Conservation (phyloP, 2,888 invertebrate species). For the Netelia melanura region DNA sequence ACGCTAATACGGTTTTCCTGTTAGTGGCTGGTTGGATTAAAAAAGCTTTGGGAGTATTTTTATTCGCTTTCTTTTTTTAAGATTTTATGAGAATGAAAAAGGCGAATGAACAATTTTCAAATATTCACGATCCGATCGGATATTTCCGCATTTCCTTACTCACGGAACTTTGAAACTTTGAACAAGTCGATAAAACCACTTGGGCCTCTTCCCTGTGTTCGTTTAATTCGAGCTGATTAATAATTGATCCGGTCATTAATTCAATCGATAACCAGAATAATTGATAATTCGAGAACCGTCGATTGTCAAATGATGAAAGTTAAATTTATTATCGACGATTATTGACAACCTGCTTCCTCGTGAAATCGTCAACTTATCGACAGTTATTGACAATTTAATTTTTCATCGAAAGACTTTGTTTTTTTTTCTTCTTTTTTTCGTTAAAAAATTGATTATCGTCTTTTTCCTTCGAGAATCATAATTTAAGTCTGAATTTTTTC, state of each 20-base stretch:
- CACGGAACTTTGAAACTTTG: too few species aligned
- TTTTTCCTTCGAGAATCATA: background rate
- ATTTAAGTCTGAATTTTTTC: background rate
- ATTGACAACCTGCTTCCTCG: background rate
- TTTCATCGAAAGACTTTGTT: background rate
- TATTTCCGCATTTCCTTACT: background rate
- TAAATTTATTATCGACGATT: slow-evolving; percentile 1
- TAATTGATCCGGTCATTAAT: slow-evolving; percentile 31
- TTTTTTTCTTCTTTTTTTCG: background rate
- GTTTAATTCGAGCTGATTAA: background rate
- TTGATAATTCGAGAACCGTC: slow-evolving; percentile 25
- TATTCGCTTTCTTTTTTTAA: background rate
- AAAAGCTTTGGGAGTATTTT: slow-evolving; percentile 40
- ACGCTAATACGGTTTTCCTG: slow-evolving; percentile 70
- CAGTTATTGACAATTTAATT: slow-evolving; percentile 3
- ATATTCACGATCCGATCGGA: background rate
- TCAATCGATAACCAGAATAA: slow-evolving; percentile 19
- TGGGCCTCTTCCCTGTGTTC: too few species aligned
- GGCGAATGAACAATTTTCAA: background rate
- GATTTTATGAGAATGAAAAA: background rate
- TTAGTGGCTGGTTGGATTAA: slow-evolving; percentile 66
- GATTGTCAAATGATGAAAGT: background rate
- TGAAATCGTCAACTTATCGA: background rate
- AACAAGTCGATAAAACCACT: too few species aligned
- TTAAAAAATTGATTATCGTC: slow-evolving; percentile 5